These are phyloP conservation scores for Saccopteryx leptura DNA, from an alignment of 2,113 vertebrate genomes.

Conservation along the genomic window DNA sequence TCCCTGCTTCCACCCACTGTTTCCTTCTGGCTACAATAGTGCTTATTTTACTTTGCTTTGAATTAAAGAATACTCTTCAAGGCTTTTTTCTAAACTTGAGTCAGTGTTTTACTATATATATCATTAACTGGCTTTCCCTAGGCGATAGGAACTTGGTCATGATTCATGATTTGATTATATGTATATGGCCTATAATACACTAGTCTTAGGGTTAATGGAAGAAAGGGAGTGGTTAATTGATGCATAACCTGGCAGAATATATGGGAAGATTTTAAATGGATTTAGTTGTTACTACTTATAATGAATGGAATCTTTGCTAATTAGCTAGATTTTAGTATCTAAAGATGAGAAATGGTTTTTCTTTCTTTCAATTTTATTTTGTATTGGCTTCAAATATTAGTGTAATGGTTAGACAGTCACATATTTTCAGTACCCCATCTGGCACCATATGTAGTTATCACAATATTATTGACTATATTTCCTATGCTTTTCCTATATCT, in stretches of 20 bases:
- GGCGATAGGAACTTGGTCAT: constrained; percentile 11
- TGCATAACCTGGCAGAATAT: constrained; percentile 19
- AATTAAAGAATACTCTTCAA: constrained; percentile 26
- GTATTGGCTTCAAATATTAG: background rate
- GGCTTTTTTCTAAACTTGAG: constrained; percentile 47
- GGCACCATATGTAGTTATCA: background rate
- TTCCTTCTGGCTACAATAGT: background rate
- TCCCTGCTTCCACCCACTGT: too few relatives aligned
- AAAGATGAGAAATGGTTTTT: background rate
- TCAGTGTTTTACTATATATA: constrained; percentile 19
- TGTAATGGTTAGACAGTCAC: background rate
- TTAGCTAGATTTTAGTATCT: constrained; percentile 48
- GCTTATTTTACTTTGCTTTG: constrained; percentile 32
- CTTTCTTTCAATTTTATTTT: background rate
- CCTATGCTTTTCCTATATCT: background rate
- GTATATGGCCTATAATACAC: background rate
- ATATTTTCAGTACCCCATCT: background rate
- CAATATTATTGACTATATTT: background rate
- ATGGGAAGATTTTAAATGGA: constrained; percentile 25
- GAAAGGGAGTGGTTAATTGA: constrained; percentile 14
- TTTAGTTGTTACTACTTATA: constrained; percentile 23
- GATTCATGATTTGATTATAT: constrained; percentile 35
- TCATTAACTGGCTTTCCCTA: constrained; percentile 58
- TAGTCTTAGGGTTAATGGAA: constrained; percentile 19
- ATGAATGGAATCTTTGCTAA: constrained; percentile 45